Conservation (phyloP, 2,797 vertebrate species). For the Ceryle rudis region DNA sequence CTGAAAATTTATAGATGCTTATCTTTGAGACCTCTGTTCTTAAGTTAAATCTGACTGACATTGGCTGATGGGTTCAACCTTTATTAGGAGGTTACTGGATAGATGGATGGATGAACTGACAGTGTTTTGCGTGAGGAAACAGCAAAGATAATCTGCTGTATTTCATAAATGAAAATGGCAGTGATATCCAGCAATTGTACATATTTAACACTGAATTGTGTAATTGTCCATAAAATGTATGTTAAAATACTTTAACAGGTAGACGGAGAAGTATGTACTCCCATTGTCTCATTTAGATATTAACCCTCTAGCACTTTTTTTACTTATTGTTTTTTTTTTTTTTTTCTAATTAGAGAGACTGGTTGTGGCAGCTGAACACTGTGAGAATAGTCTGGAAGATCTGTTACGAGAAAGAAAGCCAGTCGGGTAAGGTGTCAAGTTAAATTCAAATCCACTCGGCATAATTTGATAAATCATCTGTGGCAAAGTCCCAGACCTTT, state of each 20-base stretch:
- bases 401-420: constrained; percentile 86
- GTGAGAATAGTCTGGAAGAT: constrained; percentile 88
- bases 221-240: neutral
- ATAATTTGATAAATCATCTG: neutral
- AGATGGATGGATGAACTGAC: neutral
- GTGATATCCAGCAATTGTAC: neutral
- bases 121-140: neutral
- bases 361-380: constrained; percentile 95
- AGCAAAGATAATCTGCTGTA: neutral
- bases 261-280: neutral
- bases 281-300: neutral
- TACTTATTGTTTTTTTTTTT: neutral
- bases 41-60: neutral
- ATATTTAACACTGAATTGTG: neutral
- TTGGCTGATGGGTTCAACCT: neutral
- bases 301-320: neutral
- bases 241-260: neutral
- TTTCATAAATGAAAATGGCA: neutral
- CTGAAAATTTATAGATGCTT: neutral
- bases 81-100: neutral
- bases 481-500: neutral
- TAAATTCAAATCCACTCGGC: neutral
- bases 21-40: neutral
- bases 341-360: constrained; percentile 84
- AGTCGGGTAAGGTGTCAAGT: constrained; percentile 83